Evolutionary conservation across 2,113 vertebrate species (phyloP).

Genomic region (Poeciliopsis retropinna): DNA sequence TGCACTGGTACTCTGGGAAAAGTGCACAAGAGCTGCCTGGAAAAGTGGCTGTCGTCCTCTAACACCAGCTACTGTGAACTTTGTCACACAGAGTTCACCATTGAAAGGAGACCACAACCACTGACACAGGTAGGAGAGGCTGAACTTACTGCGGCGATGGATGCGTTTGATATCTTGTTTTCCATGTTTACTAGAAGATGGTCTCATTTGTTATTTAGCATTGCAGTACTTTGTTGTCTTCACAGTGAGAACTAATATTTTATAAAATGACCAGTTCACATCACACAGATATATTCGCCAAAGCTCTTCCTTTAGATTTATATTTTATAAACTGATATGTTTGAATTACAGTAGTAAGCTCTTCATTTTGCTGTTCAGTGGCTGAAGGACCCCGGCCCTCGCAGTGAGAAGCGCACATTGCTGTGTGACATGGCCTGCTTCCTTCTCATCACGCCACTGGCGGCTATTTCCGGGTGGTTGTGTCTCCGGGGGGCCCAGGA

Average conservation of each 20-base stretch:
- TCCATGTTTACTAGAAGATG: not conserved
- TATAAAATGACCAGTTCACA: not conserved
- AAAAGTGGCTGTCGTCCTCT: constrained; percentile 97
- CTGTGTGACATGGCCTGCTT: constrained; percentile 98
- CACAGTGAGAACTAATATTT: not conserved
- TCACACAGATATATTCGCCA: not conserved
- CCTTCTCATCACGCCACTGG: constrained; percentile 95
- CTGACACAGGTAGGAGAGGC: constrained; percentile 89
- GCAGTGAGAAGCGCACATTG: constrained; percentile 95
- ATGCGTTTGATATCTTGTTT: not conserved
- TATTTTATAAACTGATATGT: not conserved
- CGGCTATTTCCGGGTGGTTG: constrained; percentile 95
- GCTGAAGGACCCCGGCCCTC: constrained; percentile 93
- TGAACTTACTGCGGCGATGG: not conserved
- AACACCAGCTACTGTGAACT: constrained; percentile 99
- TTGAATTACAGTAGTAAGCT: not conserved
- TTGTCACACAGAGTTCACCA: constrained; percentile 96
- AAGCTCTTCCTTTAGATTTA: not conserved
- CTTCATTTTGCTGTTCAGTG: constrained; percentile 79
- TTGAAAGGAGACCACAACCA: constrained; percentile 92
- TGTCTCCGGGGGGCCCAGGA: constrained; percentile 96
- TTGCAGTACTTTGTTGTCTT: not conserved
- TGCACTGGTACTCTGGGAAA: constrained; percentile 95
- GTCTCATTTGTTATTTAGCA: not conserved
- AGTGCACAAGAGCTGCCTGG: constrained; percentile 98